Base-by-base conservation (phyloP, 2,888 invertebrate genomes). In the Nezara viridula region DNA sequence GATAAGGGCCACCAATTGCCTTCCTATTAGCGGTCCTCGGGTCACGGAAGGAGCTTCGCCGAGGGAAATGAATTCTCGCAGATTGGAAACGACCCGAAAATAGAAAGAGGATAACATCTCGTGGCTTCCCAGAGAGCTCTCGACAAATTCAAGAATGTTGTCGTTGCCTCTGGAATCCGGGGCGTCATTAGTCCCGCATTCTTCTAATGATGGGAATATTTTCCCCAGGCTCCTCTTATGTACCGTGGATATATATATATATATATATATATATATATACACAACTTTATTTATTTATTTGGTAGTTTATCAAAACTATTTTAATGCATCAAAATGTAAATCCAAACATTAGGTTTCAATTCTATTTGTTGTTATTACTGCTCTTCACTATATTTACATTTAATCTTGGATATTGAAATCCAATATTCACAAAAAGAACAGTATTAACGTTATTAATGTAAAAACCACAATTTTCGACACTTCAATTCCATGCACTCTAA, bases 81-180 rank as follows among this genome's bases (percentile, higher is more conserved):
- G 66, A 73, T 73, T 37, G 66, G 66, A 73, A 73, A 73, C 19
- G 37, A 27, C 32, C 66, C 66, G 66, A 73, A 37, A 73, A 73
- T 73, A 73, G 66, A 73, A 73, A 73, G 66, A 73, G 66, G 66
- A 73, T 73, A 73, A 73, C 66, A 73, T 73, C 66, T 32, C 66
- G 6, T 2, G 66, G 14, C 66, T 73, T 73, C 66, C 37, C 16
- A 21, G 66, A 9, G n/a, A n/a, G 5, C 32, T 60, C 60, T 60
- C 27, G 7, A 60, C 60, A 16, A 32, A 32, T 60, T 16, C 60
- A 37, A 21, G 66, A 73, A 73, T 73, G 66, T 37, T 2, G 66
- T 37, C 66, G 66, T 6, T 21, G 32, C 66, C 37, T 5, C 32
- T 19, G 66, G 66, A 73, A 73, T 73, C 32, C 66, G 32, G 21